phyloP scores from a whole-genome alignment of 2,888 invertebrate genomes.

The Eupithecia pulchellata region DNA sequence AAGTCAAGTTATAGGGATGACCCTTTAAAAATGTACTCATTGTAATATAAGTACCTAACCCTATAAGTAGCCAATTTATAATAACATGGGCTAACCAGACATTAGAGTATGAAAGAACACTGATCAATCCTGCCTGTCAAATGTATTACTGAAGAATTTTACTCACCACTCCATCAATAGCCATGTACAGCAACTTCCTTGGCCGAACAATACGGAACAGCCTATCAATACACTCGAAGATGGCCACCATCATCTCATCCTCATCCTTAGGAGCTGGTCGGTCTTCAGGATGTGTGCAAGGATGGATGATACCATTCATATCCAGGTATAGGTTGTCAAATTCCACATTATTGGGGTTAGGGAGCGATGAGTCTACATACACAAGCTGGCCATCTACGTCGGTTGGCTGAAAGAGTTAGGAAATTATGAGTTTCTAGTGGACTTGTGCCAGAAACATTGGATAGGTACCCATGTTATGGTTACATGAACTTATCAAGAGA shows the following conservation, averaged over 20 bases:
- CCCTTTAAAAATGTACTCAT: too few species aligned
- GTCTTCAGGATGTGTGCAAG: slow-evolving; percentile 99
- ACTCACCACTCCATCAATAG: slow-evolving; percentile 98
- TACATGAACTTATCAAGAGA: background rate
- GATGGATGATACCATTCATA: slow-evolving; percentile 99
- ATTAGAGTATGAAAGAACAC: too few species aligned
- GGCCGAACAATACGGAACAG: slow-evolving; percentile 97
- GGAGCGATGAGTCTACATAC: slow-evolving; percentile 92
- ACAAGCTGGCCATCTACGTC: slow-evolving; percentile 91
- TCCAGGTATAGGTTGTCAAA: slow-evolving; percentile 99
- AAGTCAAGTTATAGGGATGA: too few species aligned
- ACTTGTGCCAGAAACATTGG: background rate
- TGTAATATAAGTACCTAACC: too few species aligned
- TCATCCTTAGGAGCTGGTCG: slow-evolving; percentile 98
- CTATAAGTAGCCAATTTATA: too few species aligned
- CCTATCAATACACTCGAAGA: slow-evolving; percentile 99
- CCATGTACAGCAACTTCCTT: slow-evolving; percentile 98
- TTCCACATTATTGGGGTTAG: slow-evolving; percentile 98
- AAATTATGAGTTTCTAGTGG: background rate
- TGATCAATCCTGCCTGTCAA: too few species aligned
- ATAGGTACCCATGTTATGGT: background rate
- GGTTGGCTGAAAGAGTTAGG: slow-evolving; percentile 84
- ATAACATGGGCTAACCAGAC: background rate
- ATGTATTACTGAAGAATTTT: background rate
- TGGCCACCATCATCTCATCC: slow-evolving; percentile 99